Base-by-base conservation (phyloP, 2,113 vertebrate genomes). In the Brachyistius frenatus region DNA sequence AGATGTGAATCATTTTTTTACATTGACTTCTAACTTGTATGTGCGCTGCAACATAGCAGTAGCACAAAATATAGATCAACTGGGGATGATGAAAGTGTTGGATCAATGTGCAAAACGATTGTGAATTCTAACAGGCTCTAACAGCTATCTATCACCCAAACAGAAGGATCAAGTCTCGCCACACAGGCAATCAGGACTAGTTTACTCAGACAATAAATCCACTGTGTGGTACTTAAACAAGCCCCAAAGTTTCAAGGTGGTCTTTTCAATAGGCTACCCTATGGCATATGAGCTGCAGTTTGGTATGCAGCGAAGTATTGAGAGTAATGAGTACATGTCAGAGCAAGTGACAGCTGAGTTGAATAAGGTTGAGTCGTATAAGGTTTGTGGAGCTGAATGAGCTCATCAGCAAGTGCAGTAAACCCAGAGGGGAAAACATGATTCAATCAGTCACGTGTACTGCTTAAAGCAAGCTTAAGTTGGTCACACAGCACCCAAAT, bases 401-500 rank as follows among this genome's bases (percentile, higher is more conserved):
- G 44, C 56, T 58, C 1, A 56, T 70, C 41, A 70, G 54, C 67
- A 47, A 8, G 66, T 11, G 39, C 54, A 69, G 53, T 31, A 55
- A 55, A 55, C 23, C 10, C 32, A 5, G 41, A 36, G 13, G 14
- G 23, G 55, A 69, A 32, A 67, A 46, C 55, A 32, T 5, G 37
- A 69, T 56, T 68, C 32, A 44, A 53, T 56, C 37, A n/a, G 53
- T 39, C 41, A 44, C 41, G 9, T 44, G 11, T 11, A 13, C 41
- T 44, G 41, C 41, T 11, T 50, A 50, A 50, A 50, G 13, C 41
- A 44, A 44, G 41, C 41, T 44, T 44, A 44, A 44, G 41, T 44
- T 11, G 10, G 41, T 44, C 49, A n/a, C 16, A n/a, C 49, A 50
- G 14, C 14, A 50, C 49, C 2, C 49, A 15, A n/a, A 2, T 50